Percentiles rank a stretch among this genome's conserved stretches.
Evolutionary conservation across 2,113 vertebrate genomes (phyloP).

Genomic region (Psammodynastes pulverulentus): DNA sequence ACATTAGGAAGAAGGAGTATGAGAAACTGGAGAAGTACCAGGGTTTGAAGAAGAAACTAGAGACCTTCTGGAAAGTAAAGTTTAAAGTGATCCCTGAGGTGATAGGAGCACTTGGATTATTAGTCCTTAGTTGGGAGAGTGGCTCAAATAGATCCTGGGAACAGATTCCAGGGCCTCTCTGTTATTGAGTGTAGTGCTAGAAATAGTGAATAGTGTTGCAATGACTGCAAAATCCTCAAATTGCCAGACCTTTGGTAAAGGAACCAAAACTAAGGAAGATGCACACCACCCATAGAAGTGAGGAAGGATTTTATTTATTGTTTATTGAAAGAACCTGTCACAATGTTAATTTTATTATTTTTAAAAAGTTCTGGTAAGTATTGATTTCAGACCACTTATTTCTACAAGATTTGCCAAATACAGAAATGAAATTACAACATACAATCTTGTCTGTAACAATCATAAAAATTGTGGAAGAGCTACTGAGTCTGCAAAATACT

Average conservation of each 20-base stretch:
- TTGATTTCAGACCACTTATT: not conserved
- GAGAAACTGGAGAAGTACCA: not conserved
- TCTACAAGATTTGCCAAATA: not conserved
- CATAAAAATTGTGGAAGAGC: not conserved
- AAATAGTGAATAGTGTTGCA: not conserved
- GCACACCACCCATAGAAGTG: not conserved
- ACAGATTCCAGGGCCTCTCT: not conserved
- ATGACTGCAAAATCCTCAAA: not conserved
- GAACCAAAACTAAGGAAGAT: not conserved
- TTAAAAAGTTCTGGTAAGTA: not conserved
- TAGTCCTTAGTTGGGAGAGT: no score
- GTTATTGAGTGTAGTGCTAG: not conserved
- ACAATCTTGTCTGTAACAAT: not conserved
- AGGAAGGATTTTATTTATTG: not conserved
- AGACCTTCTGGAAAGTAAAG: not conserved
- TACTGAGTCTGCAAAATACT: not conserved
- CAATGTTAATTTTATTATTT: not conserved
- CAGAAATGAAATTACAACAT: not conserved
- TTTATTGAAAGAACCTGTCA: not conserved
- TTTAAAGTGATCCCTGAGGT: not conserved
- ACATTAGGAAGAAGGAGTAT: not conserved
- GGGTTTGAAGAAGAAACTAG: not conserved
- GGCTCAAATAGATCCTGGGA: not conserved
- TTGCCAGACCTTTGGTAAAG: not conserved
- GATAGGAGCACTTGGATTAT: not conserved